Evolutionary conservation across 2,113 vertebrate species (phyloP).

Genomic region (Siphamia tubifer): DNA sequence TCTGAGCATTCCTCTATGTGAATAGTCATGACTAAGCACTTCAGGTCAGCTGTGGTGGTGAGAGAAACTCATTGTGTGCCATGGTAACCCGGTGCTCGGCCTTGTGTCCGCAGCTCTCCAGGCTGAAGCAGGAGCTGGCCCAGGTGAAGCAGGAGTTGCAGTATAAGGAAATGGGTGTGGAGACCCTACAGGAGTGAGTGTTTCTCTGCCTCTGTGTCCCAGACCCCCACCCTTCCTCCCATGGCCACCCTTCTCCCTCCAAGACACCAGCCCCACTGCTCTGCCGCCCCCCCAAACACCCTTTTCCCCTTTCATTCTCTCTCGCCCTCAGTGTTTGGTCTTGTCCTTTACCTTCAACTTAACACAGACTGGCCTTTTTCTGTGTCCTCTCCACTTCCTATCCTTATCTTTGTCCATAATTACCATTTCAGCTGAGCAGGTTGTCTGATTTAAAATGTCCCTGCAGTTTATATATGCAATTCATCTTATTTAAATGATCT

Average conservation of each 20-base stretch:
- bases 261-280: conserved; percentile 4
- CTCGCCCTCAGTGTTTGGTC: neutral
- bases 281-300: conserved; percentile 39
- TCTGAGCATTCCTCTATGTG: conserved; percentile 53
- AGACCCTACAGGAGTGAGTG: conserved; percentile 99
- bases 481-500: too few relatives aligned
- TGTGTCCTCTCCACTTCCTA: too few relatives aligned
- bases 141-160: conserved; percentile 99
- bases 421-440: neutral
- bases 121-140: conserved; percentile 94
- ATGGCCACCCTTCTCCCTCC: conserved; percentile 49
- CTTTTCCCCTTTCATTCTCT: conserved; percentile 42
- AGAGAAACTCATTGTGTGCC: conserved; percentile 63
- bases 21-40: conserved; percentile 65
- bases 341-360: neutral
- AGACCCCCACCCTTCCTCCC: conserved; percentile 60
- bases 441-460: neutral
- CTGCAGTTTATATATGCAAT: neutral
- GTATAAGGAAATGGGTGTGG: conserved; percentile 98
- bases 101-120: conserved; percentile 88
- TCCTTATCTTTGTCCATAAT: neutral
- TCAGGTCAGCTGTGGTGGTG: conserved; percentile 28
- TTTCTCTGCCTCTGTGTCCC: conserved; percentile 39
- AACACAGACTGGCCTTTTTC: neutral
- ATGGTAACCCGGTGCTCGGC: conserved; percentile 33